Conservation (phyloP, 2,888 invertebrate species). For the Cylloceria caligata region DNA sequence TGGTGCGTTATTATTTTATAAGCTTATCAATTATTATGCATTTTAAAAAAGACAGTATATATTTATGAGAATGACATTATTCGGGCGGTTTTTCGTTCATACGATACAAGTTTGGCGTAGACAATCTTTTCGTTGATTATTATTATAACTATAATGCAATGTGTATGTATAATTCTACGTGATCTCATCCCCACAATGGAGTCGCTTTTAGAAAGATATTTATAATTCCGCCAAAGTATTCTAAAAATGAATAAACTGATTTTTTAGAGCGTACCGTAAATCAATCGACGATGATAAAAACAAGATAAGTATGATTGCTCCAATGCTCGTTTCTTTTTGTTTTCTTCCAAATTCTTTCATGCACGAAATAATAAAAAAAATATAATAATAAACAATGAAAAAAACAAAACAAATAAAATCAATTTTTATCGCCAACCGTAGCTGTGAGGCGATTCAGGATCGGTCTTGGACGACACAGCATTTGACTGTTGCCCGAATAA, state of each 20-base stretch:
- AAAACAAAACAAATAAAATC: background rate
- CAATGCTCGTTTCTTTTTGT: background rate
- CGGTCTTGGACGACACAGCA: slow-evolving; percentile 17
- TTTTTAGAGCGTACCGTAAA: background rate
- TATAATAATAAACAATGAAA: no score
- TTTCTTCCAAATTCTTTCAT: background rate
- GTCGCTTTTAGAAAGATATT: slow-evolving; percentile 14
- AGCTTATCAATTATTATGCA: slow-evolving; percentile 10
- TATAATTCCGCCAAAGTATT: slow-evolving; percentile 31
- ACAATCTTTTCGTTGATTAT: slow-evolving; percentile 57
- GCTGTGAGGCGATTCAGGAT: slow-evolving; percentile 31
- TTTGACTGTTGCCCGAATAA: slow-evolving; percentile 1
- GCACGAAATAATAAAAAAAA: slow-evolving; percentile 31
- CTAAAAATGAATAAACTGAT: slow-evolving; percentile 21
- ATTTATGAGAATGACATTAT: slow-evolving; percentile 44
- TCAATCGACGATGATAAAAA: slow-evolving; percentile 40
- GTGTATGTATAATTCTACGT: slow-evolving; percentile 36
- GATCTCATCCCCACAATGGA: background rate
- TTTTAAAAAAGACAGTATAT: slow-evolving; percentile 39
- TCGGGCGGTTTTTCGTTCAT: slow-evolving; percentile 39
- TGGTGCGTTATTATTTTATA: slow-evolving; percentile 13
- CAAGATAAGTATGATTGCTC: slow-evolving; percentile 30
- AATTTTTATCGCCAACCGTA: slow-evolving; percentile 26
- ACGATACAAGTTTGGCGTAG: slow-evolving; percentile 43
- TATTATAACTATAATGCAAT: slow-evolving; percentile 8